Base-by-base conservation (phyloP, 2,797 vertebrate genomes). In the Mormyrus proboscirostris region DNA sequence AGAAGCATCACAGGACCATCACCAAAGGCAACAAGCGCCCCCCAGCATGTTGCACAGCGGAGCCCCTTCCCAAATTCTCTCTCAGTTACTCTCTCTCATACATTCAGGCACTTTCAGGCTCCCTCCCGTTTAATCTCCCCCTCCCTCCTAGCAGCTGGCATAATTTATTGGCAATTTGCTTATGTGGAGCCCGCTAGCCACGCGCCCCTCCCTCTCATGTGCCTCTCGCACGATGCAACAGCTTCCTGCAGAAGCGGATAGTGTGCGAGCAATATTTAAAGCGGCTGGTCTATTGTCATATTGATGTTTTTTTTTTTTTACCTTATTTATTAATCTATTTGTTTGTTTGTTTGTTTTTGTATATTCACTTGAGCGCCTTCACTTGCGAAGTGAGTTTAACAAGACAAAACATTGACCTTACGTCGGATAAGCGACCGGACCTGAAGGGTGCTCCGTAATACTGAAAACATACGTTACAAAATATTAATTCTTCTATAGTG, bases 101-200 rank as follows among this genome's bases (percentile, higher is more conserved):
- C 10, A 38, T 44, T 79, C 55, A 3, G 4, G 4, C 89, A 69
- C 87, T 85, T 49, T 86, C n/a, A 29, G 55, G 89, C 89, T 86
- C 79, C 73, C 84, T 88, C 86, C 85, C 90, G 88, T 85, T 69
- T 88, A 79, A 88, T 89, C 89, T 89, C 88, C 90, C 88, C 86
- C 89, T 89, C 89, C 87, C 84, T 89, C 89, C 49, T 57, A 82
- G 69, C 73, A 88, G 86, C 73, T 76, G 65, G 69, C 69, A 90
- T 90, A 90, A 90, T 90, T 90, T 90, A 90, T 90, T 88, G 86
- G 51, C 89, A 90, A 90, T 90, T 90, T 90, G 89, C 89, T 90
- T 90, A 90, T 90, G 89, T 90, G 79, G 88, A 86, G 89, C 88
- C 86, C 90, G 90, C 89, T 89, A 91, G 88, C 89, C 91, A 29